phyloP scores from a whole-genome alignment of 2,888 invertebrate genomes.

The Hoplodrina ambigua region DNA sequence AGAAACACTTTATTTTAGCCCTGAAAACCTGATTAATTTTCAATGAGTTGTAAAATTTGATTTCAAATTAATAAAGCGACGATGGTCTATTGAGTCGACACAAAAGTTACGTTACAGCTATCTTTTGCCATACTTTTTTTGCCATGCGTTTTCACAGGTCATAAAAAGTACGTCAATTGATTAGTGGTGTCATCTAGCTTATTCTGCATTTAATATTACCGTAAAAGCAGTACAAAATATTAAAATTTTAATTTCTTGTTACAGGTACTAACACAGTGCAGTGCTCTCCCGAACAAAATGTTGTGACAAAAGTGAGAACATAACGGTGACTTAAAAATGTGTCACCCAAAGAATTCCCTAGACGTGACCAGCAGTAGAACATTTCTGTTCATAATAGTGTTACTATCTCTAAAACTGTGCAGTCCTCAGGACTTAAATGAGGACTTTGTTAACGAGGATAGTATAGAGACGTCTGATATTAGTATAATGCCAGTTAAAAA shows the following conservation, averaged over 20 bases:
- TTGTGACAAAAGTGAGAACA: conserved; percentile 75
- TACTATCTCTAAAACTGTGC: conserved; percentile 85
- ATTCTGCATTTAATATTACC: too few species aligned
- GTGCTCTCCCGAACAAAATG: conserved; percentile 68
- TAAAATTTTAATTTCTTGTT: conserved; percentile 68
- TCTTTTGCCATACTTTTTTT: too few species aligned
- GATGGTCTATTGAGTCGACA: too few species aligned
- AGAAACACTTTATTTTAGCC: too few species aligned
- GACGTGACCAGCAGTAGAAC: conserved; percentile 82
- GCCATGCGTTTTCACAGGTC: too few species aligned
- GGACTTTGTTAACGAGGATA: conserved; percentile 84
- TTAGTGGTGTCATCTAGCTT: too few species aligned
- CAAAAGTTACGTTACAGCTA: too few species aligned
- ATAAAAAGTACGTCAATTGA: too few species aligned
- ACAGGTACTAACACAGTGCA: conserved; percentile 71
- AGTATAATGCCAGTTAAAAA: conserved; percentile 78
- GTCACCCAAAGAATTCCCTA: conserved; percentile 79
- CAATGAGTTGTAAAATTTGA: too few species aligned
- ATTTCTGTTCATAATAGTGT: conserved; percentile 84
- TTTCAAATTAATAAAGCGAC: too few species aligned
- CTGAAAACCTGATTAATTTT: too few species aligned
- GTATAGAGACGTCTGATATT: conserved; percentile 76
- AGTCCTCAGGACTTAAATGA: conserved; percentile 86
- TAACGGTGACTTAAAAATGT: conserved; percentile 76
- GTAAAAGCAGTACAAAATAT: background rate